Conservation (phyloP, 2,797 vertebrate species). For the Crossoptilon crossoptilon region DNA sequence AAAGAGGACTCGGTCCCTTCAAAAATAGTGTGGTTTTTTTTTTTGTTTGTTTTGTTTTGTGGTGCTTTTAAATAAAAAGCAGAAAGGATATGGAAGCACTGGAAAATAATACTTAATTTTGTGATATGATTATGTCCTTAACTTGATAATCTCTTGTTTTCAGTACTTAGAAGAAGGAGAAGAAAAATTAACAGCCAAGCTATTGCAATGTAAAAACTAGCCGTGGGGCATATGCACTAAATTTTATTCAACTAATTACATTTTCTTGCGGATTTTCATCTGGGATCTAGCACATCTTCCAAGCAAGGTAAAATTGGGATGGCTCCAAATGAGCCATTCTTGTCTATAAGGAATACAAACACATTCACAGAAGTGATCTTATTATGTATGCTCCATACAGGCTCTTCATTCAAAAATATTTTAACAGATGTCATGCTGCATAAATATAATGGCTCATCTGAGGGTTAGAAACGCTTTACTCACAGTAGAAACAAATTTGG, state of each 20-base stretch:
- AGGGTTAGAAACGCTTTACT: conserved; percentile 47
- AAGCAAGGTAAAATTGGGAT: conserved; percentile 30
- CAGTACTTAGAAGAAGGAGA: neutral
- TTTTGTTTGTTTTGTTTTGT: neutral
- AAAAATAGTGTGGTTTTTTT: neutral
- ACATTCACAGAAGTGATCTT: conserved; percentile 10
- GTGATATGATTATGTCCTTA: conserved; percentile 22
- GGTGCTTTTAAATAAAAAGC: neutral
- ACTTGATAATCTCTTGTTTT: conserved; percentile 44
- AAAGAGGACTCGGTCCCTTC: neutral
- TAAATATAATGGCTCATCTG: conserved; percentile 64
- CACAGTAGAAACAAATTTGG: conserved; percentile 54
- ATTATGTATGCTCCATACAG: conserved; percentile 44
- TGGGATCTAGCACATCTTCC: conserved; percentile 38
- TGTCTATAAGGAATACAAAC: conserved; percentile 44
- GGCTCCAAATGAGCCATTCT: conserved; percentile 55
- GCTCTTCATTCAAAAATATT: conserved; percentile 66
- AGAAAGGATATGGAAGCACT: neutral
- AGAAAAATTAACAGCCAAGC: conserved; percentile 36
- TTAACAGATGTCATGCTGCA: conserved; percentile 59
- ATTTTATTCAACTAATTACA: conserved; percentile 64
- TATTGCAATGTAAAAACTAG: conserved; percentile 44
- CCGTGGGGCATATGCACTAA: neutral
- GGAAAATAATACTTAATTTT: conserved; percentile 13
- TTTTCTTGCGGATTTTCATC: conserved; percentile 58